Base-by-base conservation (phyloP, 2,888 invertebrate species). In the Epsilonema sp. region DNA sequence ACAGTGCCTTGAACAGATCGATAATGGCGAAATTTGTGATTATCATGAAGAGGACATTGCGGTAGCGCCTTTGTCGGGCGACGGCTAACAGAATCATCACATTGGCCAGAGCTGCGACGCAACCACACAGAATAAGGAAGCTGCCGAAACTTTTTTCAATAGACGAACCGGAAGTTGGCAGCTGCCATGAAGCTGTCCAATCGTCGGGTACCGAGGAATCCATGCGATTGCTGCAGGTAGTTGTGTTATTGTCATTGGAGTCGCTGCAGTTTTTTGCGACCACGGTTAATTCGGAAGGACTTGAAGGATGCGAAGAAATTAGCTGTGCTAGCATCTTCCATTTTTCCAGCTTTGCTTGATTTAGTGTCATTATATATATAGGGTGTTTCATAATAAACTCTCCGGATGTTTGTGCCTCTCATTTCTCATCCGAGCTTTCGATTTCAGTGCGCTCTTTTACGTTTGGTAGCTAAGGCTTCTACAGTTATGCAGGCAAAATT, bases 11-110 rank as follows among this genome's bases (percentile, higher is more conserved):
- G 38, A 49, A 43, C 22, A 5, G 31, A 26, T 49, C 49, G 22
- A 49, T 49, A 2, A 48, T 13, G 2, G 49, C 49, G 24, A 49
- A 49, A 25, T 49, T 49, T 11, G 47, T 44, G 41, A 49, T 49
- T 3, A 49, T 49, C 3, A 48, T 23, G 25, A 47, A 49, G 3
- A 48, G 45, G 5, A 47, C 45, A 16, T 37, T 45, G 4, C 38
- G 5, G 38, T 25, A 25, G 13, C 22, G 19, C 5, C 36, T 36
- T 2, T 45, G 45, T 36, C 22, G 36, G 4, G 22, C 19, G n/a
- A 45, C 45, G 36, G 38, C 45, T 16, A 45, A 11, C 2, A 45
- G 37, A 16, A 45, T 38, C 13, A 45, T 25, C n/a, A 11, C 23
- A 21, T 45, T 45, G 22, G 45, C 45, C 19, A 23, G 5, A 2